These are phyloP conservation scores for Aphidoletes aphidimyza DNA, from an alignment of 2,888 invertebrate species.

Conservation along the genomic window DNA sequence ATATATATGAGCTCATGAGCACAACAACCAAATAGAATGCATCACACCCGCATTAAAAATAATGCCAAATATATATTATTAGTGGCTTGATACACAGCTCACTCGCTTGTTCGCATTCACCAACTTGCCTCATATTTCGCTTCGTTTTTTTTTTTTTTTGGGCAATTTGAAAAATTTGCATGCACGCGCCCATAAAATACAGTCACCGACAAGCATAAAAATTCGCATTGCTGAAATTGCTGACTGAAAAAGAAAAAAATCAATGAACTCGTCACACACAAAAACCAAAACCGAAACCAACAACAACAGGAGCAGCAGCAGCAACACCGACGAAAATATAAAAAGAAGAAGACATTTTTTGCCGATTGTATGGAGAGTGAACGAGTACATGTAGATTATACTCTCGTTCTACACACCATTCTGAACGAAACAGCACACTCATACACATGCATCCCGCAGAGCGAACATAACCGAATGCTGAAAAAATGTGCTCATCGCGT, in stretches of 20 bases:
- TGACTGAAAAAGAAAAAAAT: conserved; percentile 31
- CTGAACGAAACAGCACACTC: neutral
- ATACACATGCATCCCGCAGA: conserved; percentile 51
- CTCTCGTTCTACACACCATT: neutral
- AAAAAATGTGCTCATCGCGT: conserved; percentile 47
- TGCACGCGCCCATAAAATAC: conserved; percentile 51
- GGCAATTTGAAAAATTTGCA: conserved; percentile 32
- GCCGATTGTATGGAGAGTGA: neutral
- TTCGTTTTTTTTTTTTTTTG: too few relatives aligned
- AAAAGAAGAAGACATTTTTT: neutral
- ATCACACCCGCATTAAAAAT: conserved; percentile 16
- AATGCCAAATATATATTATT: neutral
- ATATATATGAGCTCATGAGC: neutral
- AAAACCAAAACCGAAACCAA: neutral
- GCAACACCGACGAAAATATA: neutral
- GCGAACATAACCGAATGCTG: conserved; percentile 31
- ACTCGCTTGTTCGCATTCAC: neutral
- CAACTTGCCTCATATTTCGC: too few relatives aligned
- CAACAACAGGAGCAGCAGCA: neutral
- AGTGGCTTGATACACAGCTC: too few relatives aligned
- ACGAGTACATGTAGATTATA: conserved; percentile 41
- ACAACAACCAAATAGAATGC: neutral
- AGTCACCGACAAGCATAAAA: conserved; percentile 32
- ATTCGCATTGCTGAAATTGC: conserved; percentile 51
- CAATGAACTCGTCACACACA: conserved; percentile 36